These are phyloP conservation scores for Lumbricus terrestris DNA, from an alignment of 2,888 invertebrate species.

Conservation along the genomic window DNA sequence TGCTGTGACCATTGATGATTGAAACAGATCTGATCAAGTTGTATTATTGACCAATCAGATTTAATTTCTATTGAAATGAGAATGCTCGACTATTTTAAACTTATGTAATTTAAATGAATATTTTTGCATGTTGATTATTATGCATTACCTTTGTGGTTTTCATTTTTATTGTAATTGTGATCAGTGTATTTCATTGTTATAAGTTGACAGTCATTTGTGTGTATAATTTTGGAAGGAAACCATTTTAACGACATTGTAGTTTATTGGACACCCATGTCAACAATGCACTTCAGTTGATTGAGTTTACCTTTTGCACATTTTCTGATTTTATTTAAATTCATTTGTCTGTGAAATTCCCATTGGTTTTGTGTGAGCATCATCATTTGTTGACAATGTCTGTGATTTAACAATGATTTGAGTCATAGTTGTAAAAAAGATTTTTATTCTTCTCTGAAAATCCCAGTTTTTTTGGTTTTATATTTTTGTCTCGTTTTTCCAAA, in stretches of 20 bases:
- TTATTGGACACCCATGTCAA: background rate
- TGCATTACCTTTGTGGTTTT: background rate
- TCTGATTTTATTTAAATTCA: background rate
- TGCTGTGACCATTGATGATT: background rate
- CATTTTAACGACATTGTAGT: background rate
- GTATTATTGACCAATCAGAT: background rate
- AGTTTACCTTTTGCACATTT: background rate
- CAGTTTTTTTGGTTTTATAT: no score
- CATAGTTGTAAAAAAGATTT: no score
- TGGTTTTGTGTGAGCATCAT: no score
- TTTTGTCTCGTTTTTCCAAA: no score
- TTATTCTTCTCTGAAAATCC: no score
- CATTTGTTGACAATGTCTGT: no score
- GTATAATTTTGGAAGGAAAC: background rate
- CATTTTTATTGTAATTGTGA: background rate
- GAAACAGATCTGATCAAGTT: background rate
- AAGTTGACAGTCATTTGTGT: background rate
- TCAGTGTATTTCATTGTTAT: background rate
- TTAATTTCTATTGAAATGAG: background rate
- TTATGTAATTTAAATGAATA: background rate
- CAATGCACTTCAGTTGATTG: background rate
- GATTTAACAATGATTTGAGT: no score
- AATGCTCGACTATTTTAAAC: background rate
- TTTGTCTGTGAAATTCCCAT: background rate
- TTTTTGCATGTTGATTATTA: background rate